These are phyloP conservation scores for Phengaris arion DNA, from an alignment of 2,888 invertebrate genomes.

Conservation along the genomic window DNA sequence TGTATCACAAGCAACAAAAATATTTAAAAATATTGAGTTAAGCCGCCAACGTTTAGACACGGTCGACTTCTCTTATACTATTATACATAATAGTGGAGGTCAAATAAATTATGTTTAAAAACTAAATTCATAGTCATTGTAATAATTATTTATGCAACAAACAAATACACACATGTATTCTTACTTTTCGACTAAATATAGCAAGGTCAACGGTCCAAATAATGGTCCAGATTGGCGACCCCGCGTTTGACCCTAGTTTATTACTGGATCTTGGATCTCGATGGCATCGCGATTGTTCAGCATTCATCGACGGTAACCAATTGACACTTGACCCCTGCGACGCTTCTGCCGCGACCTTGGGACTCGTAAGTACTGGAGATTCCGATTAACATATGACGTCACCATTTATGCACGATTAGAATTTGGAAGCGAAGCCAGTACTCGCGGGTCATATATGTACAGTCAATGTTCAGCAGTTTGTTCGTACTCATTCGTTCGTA, in stretches of 20 bases:
- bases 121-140: constrained; percentile 7
- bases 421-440: constrained; percentile 47
- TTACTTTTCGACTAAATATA: constrained; percentile 6
- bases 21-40: neutral
- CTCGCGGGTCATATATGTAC: constrained; percentile 46
- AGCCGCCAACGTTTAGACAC: neutral
- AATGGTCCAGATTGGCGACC: constrained; percentile 65
- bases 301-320: constrained; percentile 68
- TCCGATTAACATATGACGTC: constrained; percentile 49
- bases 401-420: constrained; percentile 44
- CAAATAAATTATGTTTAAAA: constrained; percentile 20
- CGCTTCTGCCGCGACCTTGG: constrained; percentile 67
- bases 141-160: neutral
- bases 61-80: constrained; percentile 20
- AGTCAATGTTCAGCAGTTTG: constrained; percentile 8
- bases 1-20: neutral
- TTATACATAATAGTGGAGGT: constrained; percentile 15
- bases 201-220: constrained; percentile 53
- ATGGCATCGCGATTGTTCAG: constrained; percentile 67
- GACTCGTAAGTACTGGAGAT: constrained; percentile 58
- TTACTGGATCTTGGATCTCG: constrained; percentile 45
- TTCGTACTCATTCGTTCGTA: neutral
- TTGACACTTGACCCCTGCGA: constrained; percentile 73
- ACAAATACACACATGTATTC: neutral
- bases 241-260: constrained; percentile 70